phyloP scores from a whole-genome alignment of 1,140 invertebrate species.

The Meloidogyne exigua region DNA sequence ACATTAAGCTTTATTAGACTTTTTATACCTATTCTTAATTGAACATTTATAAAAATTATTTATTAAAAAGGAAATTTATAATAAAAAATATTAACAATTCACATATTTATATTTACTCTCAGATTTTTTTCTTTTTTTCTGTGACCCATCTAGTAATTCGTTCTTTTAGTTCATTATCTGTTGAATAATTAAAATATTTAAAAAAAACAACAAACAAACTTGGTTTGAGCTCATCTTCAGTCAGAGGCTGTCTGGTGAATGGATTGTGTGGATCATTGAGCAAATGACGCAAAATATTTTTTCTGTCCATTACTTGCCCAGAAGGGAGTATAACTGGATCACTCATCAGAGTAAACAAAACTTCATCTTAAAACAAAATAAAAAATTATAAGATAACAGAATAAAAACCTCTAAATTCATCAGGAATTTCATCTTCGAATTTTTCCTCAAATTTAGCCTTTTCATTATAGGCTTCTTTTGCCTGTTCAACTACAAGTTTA shows the following conservation, averaged over 20 bases:
- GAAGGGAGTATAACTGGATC: conserved; percentile 90
- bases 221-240: conserved; percentile 79
- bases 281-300: conserved; percentile 85
- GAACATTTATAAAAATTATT: too few species aligned
- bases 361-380: conserved; percentile 67
- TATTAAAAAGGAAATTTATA: too few species aligned
- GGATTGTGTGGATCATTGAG: conserved; percentile 93
- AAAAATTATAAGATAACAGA: neutral
- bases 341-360: conserved; percentile 95
- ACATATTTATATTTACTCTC: neutral
- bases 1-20: too few species aligned
- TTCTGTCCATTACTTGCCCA: conserved; percentile 89
- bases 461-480: conserved; percentile 76
- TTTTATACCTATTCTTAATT: too few species aligned
- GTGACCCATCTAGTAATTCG: conserved; percentile 44
- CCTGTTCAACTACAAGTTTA: conserved; percentile 75
- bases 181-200: neutral
- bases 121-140: conserved; percentile 17
- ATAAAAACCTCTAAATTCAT: conserved; percentile 79
- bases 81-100: neutral
- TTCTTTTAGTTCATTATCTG: conserved; percentile 49
- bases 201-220: conserved; percentile 67
- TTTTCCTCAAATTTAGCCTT: conserved; percentile 75
- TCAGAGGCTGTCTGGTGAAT: conserved; percentile 88
- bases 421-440: conserved; percentile 86